Base-by-base conservation (phyloP, 2,113 vertebrate genomes). In the Glareola pratincola region DNA sequence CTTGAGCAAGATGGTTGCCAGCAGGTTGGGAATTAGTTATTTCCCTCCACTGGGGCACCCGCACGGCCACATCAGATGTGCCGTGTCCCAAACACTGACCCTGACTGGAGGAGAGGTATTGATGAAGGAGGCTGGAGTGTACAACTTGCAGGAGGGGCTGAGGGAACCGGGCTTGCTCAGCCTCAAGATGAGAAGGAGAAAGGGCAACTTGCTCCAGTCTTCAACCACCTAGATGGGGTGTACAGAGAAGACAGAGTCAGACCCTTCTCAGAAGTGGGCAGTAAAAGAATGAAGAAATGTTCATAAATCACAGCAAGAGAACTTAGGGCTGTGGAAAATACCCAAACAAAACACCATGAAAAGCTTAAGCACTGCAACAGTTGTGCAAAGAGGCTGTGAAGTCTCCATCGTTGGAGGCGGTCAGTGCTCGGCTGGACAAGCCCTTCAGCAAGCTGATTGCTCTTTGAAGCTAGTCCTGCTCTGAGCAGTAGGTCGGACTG, bases 31-130 rank as follows among this genome's bases (percentile, higher is more conserved):
- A 82, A 37, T 41, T 9, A 27, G 32, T 45, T 11, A n/a, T 26
- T 48, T 50, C 36, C 37, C 8, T 22, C 15, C 37, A 12, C 12
- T 15, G 32, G 32, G 39, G 20, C 14, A 63, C 24, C 21, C 12
- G 8, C 8, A 67, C 48, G 14, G 20, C 22, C 36, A 60, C 37
- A 8, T 20, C 1, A 0, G 17, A 11, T 0, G 0, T 2, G 0
- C 13, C 4, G 16, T 34, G 12, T 47, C 73, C 48, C 5, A 8
- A 53, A 34, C 8, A 2, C 7, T 20, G 10, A 21, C 17, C 36
- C 8, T 60, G 13, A 56, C 32, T 15, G 14, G 8, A 6, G 32
- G 4, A 45, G 22, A 64, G 4, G 3, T 17, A 7, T 4, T 5
- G 30, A n/a, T 0, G 12, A 45, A 69, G 12, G 4, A 54, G 21